Conservation (phyloP, 2,888 invertebrate genomes). For the Pardosa pseudoannulata region DNA sequence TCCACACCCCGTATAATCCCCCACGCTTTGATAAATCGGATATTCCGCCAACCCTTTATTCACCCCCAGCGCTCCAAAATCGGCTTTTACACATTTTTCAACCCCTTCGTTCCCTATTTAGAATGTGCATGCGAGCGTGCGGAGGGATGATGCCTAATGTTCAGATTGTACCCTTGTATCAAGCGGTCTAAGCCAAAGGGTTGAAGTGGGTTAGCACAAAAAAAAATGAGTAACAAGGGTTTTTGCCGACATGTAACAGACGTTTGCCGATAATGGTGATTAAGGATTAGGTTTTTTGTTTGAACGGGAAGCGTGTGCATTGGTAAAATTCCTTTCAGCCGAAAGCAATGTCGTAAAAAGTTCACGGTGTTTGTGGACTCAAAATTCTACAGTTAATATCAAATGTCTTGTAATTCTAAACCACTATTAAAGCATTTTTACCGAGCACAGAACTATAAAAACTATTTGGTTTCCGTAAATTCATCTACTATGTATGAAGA, state of each 20-base stretch:
- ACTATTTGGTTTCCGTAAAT: too few species aligned
- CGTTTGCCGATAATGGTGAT: not conserved
- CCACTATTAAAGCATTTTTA: too few species aligned
- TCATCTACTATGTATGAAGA: too few species aligned
- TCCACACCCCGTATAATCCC: constrained; percentile 23
- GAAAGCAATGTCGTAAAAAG: too few species aligned
- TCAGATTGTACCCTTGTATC: constrained; percentile 4
- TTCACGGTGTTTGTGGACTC: too few species aligned
- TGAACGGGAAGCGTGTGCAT: too few species aligned
- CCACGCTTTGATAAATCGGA: constrained; percentile 23
- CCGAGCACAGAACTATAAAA: too few species aligned
- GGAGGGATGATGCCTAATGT: constrained; percentile 24
- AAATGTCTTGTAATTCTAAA: too few species aligned
- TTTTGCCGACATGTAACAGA: constrained; percentile 4
- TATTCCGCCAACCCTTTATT: constrained; percentile 42
- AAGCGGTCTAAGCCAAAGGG: not conserved
- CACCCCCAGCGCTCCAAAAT: constrained; percentile 23
- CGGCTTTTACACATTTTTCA: constrained; percentile 33
- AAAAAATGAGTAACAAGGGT: not conserved
- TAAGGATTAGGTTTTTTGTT: not conserved
- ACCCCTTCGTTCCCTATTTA: constrained; percentile 48
- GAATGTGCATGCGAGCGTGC: constrained; percentile 35
- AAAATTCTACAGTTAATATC: too few species aligned
- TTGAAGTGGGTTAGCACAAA: not conserved
- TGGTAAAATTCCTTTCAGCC: too few species aligned